Percentiles rank a stretch among this genome's conserved stretches.
phyloP scores from a whole-genome alignment of 2,888 invertebrate species.

The Dioctria rufipes region DNA sequence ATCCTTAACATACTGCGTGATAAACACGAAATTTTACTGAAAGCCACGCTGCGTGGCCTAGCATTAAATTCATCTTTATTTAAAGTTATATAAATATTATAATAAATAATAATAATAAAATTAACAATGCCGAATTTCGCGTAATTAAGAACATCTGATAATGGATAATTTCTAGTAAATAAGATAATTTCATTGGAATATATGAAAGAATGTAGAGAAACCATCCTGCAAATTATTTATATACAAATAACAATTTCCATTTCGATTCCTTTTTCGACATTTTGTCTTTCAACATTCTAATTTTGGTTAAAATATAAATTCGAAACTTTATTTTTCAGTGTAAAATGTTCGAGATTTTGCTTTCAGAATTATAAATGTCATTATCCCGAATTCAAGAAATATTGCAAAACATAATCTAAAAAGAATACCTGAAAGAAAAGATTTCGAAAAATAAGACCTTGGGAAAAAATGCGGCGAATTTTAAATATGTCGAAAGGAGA shows the following conservation, averaged over 20 bases:
- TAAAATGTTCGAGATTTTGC: neutral
- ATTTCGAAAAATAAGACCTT: neutral
- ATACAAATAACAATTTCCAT: neutral
- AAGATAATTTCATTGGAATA: neutral
- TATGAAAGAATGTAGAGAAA: neutral
- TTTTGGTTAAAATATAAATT: neutral
- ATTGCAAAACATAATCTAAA: neutral
- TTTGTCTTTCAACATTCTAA: neutral
- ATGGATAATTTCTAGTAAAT: neutral
- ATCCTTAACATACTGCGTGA: too few species aligned
- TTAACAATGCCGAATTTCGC: too few species aligned
- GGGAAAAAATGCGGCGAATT: neutral
- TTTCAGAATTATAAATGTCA: neutral
- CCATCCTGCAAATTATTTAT: neutral
- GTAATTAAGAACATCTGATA: too few species aligned
- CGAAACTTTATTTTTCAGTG: neutral
- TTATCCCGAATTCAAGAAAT: neutral
- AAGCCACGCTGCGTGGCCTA: too few species aligned
- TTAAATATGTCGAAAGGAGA: too few species aligned
- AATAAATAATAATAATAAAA: too few species aligned
- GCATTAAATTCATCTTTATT: too few species aligned
- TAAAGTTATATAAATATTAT: too few species aligned
- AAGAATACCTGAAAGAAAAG: neutral
- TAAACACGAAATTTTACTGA: too few species aligned
- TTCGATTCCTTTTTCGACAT: neutral